Conservation (phyloP, 37 sponge, comb jelly and placozoan genomes). For the Haliclona indistincta region DNA sequence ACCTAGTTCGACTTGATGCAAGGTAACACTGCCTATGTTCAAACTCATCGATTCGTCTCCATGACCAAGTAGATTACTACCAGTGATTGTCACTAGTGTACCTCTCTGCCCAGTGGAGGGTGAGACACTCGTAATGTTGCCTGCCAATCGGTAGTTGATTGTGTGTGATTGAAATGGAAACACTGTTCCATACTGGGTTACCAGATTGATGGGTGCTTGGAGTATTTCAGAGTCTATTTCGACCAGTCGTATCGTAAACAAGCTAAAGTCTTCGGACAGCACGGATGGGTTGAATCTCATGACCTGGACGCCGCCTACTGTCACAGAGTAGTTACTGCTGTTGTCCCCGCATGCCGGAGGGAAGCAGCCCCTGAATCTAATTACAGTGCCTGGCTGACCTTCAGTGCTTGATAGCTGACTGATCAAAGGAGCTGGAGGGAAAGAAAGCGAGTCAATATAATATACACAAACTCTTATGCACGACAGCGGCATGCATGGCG, state of each 20-base stretch:
- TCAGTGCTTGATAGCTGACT: neutral
- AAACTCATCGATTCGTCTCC: too few relatives aligned
- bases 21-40: neutral
- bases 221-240: neutral
- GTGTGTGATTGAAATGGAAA: neutral
- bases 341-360: constrained; percentile 61
- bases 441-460: neutral
- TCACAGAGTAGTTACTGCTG: constrained; percentile 39
- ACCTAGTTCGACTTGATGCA: constrained; percentile 20
- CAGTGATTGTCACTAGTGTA: constrained; percentile 58
- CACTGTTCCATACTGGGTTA: constrained; percentile 36
- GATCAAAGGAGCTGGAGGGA: neutral
- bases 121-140: constrained; percentile 21
- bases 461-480: neutral
- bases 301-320: constrained; percentile 27
- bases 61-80: constrained; percentile 41
- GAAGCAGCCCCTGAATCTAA: constrained; percentile 26
- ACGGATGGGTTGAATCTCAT: neutral
- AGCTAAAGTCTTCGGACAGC: neutral
- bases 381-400: constrained; percentile 57
- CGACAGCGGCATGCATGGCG: neutral
- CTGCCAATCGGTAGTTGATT: constrained; percentile 10
- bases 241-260: constrained; percentile 21
- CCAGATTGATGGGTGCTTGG: constrained; percentile 12
- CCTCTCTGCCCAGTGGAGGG: constrained; percentile 70